Evolutionary conservation across 2,113 vertebrate genomes (phyloP).

Genomic region (Cavia porcellus): DNA sequence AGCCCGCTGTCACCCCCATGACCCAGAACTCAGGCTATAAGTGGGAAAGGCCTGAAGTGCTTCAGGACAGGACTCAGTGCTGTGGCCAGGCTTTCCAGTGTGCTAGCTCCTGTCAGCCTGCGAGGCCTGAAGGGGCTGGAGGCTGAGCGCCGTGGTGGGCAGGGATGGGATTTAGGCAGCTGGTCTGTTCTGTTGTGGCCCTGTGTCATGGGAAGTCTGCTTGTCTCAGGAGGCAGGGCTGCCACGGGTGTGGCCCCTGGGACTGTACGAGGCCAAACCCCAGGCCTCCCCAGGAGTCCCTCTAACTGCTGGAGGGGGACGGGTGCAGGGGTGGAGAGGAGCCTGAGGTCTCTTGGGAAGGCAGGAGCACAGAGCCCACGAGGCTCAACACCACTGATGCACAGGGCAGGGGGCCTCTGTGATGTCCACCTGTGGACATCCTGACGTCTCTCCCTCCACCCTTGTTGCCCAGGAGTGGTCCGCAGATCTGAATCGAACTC

Average conservation of each 20-base stretch:
- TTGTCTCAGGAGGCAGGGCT: neutral
- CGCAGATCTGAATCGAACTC: conserved; percentile 95
- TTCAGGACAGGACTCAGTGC: neutral
- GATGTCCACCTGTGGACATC: neutral
- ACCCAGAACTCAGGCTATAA: neutral
- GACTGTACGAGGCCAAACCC: neutral
- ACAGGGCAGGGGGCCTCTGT: accelerated
- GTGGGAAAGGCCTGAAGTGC: neutral
- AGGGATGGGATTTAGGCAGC: accelerated
- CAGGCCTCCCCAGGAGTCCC: neutral
- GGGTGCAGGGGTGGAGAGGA: neutral
- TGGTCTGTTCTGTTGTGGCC: neutral
- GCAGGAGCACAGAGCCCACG: accelerated
- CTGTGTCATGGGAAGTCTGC: neutral
- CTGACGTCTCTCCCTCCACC: neutral
- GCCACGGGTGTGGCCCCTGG: neutral
- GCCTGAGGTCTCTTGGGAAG: neutral
- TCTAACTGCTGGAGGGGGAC: neutral
- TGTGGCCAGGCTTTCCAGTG: neutral
- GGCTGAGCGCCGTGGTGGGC: neutral
- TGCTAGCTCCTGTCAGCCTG: neutral
- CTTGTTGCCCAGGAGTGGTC: conserved; percentile 93
- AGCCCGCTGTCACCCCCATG: neutral
- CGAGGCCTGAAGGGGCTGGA: neutral
- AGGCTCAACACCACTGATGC: accelerated